Conservation (phyloP, 2,888 invertebrate species). For the Callimorpha dominula region DNA sequence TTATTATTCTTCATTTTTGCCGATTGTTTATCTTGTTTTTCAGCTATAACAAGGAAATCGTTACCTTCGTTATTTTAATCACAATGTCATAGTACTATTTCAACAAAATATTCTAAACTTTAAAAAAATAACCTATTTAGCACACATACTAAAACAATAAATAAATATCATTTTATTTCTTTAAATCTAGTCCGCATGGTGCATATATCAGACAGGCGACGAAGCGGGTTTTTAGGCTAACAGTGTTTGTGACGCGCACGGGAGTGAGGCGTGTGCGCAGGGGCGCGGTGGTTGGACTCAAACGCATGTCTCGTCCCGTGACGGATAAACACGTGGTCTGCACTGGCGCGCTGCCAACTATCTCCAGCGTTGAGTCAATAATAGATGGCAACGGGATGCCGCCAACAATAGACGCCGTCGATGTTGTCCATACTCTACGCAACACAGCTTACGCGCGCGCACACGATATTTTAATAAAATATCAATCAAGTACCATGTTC, state of each 20-base stretch:
- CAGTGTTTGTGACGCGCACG: slow-evolving; percentile 48
- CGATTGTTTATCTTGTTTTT: slow-evolving; percentile 74
- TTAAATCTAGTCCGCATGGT: slow-evolving; percentile 27
- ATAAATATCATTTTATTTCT: slow-evolving; percentile 9
- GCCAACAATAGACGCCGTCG: slow-evolving; percentile 85
- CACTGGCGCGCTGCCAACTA: slow-evolving; percentile 83
- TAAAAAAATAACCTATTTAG: slow-evolving; percentile 4
- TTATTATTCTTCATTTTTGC: slow-evolving; percentile 82
- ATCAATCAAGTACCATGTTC: background rate
- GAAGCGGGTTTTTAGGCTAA: slow-evolving; percentile 57
- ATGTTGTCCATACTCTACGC: slow-evolving; percentile 52
- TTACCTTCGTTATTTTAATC: slow-evolving; percentile 42
- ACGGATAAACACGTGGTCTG: slow-evolving; percentile 82
- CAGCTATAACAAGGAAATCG: slow-evolving; percentile 68
- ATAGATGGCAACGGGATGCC: slow-evolving; percentile 82
- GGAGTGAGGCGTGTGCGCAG: slow-evolving; percentile 54
- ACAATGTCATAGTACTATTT: background rate
- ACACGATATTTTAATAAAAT: slow-evolving; percentile 18
- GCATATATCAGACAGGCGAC: slow-evolving; percentile 37
- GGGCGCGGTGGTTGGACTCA: slow-evolving; percentile 59
- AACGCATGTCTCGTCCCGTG: slow-evolving; percentile 78
- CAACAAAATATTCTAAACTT: background rate
- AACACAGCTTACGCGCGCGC: slow-evolving; percentile 51
- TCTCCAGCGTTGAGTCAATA: slow-evolving; percentile 87
- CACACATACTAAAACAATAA: slow-evolving; percentile 12